Conservation (phyloP, 2,113 vertebrate species). For the Aleadryas rufinucha region DNA sequence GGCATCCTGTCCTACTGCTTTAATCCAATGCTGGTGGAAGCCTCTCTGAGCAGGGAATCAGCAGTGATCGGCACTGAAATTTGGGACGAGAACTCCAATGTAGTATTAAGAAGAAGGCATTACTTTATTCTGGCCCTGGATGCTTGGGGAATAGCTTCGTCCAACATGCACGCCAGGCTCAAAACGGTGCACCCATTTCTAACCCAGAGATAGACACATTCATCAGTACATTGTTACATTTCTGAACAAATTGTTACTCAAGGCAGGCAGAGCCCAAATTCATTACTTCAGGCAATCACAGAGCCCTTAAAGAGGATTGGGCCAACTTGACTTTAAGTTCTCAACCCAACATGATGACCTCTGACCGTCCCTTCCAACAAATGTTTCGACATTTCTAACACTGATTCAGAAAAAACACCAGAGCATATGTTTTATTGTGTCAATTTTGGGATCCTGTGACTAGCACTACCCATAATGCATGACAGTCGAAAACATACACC, state of each 20-base stretch:
- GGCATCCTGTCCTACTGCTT: not conserved
- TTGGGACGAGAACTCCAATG: not conserved
- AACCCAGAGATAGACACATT: too few species aligned
- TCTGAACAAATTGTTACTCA: not conserved
- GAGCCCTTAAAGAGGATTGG: too few species aligned
- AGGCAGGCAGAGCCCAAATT: too few species aligned
- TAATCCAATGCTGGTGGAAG: not conserved
- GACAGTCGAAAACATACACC: not conserved
- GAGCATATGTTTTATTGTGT: not conserved
- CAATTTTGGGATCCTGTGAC: not conserved
- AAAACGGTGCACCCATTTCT: not conserved
- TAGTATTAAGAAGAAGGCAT: too few species aligned
- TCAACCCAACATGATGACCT: rapidly evolving
- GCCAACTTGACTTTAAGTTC: not conserved
- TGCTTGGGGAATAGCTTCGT: rapidly evolving
- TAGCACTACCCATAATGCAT: not conserved
- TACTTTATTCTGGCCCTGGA: not conserved
- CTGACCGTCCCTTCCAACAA: not conserved
- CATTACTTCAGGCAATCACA: not conserved
- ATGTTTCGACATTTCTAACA: not conserved
- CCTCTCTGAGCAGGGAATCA: not conserved
- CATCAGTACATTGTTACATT: not conserved
- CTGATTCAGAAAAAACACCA: not conserved
- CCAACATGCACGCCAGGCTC: not conserved
- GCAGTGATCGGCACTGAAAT: not conserved